phyloP scores from a whole-genome alignment of 2,888 invertebrate species.

The Chrysolina americana region DNA sequence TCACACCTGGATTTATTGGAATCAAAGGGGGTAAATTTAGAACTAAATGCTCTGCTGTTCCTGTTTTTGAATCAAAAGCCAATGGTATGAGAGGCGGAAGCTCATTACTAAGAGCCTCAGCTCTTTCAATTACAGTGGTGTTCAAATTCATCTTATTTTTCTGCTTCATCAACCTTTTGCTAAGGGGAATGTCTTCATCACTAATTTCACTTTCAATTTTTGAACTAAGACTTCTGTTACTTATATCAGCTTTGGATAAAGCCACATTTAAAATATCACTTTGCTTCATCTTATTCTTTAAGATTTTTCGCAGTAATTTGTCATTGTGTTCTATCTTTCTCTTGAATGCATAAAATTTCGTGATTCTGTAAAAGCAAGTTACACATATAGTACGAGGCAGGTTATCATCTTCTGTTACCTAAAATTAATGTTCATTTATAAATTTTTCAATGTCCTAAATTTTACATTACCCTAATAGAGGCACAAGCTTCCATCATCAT shows the following conservation, averaged over 20 bases:
- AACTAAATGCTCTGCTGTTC: constrained; percentile 44
- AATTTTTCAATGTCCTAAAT: not conserved
- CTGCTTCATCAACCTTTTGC: constrained; percentile 30
- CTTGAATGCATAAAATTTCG: constrained; percentile 67
- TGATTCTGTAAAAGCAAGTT: constrained; percentile 67
- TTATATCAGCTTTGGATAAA: constrained; percentile 60
- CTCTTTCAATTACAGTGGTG: not conserved
- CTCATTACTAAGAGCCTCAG: constrained; percentile 45
- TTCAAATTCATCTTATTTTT: no score
- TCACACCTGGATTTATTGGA: constrained; percentile 61
- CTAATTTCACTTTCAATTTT: constrained; percentile 44
- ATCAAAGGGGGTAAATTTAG: constrained; percentile 62
- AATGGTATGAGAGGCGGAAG: constrained; percentile 66
- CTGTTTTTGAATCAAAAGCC: constrained; percentile 44
- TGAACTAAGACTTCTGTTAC: constrained; percentile 42
- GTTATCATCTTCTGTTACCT: constrained; percentile 66
- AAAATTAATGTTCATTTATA: not conserved
- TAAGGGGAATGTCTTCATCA: constrained; percentile 55
- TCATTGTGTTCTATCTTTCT: constrained; percentile 67
- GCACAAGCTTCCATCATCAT: constrained; percentile 64
- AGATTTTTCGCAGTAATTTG: constrained; percentile 61
- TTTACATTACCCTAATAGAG: constrained; percentile 60
- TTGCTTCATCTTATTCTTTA: constrained; percentile 49
- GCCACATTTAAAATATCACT: constrained; percentile 62
- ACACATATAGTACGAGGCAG: constrained; percentile 68